Base-by-base conservation (phyloP, 2,888 invertebrate species). In the Caprella mutica region DNA sequence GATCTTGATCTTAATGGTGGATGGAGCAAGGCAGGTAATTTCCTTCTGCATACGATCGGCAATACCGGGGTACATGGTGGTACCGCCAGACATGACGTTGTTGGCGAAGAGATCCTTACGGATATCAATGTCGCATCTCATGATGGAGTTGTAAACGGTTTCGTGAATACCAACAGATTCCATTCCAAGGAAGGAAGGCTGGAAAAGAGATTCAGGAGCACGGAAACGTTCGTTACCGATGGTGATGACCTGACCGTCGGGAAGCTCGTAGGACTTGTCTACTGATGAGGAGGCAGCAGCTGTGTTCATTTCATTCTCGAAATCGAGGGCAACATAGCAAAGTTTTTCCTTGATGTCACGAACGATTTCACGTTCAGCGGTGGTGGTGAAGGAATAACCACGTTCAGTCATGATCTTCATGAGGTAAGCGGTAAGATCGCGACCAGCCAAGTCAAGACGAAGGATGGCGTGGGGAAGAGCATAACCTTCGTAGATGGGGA, bases 21-120 rank as follows among this genome's bases (percentile, higher is more conserved):
- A 85, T 52, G 79, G 79, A 44, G 79, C 79, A 67, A 92, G 80
- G 59, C 89, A 84, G 65, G 90, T 90, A 78, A 92, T 91, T 79
- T 93, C 93, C 77, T 92, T 93, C 78, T 93, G 92, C 92, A 93
- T 92, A 70, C 93, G 82, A 77, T 93, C 93, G 69, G 92, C 93
- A 75, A 94, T 92, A 80, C 93, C 86, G 66, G 91, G 92, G 77
- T 87, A 93, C 92, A 93, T 93, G 75, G 92, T 92, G 78, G 89
- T 89, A 71, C 91, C 92, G 67, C 90, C 90, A 66, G 89, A 89
- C 70, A 90, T 79, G 21, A 69, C 66, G 44, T 66, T 70, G 63
- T 70, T 71, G 48, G 66, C 66, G 61, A 69, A 69, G 44, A 71
- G 61, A 63, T 71, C 70, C 56, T 67, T 68, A 30, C 68, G 57